These are phyloP conservation scores for Epinephelus fuscoguttatus DNA, from an alignment of 2,113 vertebrate genomes.

Conservation along the genomic window DNA sequence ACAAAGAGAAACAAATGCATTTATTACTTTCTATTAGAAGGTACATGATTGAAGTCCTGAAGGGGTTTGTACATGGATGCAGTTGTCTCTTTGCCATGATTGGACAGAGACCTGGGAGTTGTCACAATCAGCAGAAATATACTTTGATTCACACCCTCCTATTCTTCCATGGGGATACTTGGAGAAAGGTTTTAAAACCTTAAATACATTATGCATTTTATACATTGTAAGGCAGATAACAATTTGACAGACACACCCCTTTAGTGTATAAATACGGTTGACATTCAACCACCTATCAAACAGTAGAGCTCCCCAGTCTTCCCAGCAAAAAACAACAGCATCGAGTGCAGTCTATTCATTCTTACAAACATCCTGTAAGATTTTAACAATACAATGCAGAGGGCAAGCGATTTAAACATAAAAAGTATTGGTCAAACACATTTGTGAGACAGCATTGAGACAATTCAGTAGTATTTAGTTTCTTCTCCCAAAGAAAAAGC, in stretches of 20 bases:
- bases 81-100: slow-evolving; percentile 29
- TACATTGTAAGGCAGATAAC: slow-evolving; percentile 52
- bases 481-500: slow-evolving; percentile 35
- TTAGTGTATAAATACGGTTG: slow-evolving; percentile 29
- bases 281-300: slow-evolving; percentile 39
- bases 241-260: slow-evolving; percentile 21
- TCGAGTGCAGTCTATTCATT: neutral
- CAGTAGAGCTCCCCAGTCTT: slow-evolving; percentile 11
- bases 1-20: slow-evolving; percentile 72
- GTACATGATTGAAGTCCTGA: slow-evolving; percentile 79
- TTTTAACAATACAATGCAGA: slow-evolving; percentile 39
- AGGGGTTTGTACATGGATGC: slow-evolving; percentile 64
- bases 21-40: slow-evolving; percentile 80
- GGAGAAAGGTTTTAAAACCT: slow-evolving; percentile 19
- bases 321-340: slow-evolving; percentile 32
- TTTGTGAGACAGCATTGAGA: slow-evolving; percentile 38
- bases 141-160: neutral
- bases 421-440: slow-evolving; percentile 30
- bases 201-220: slow-evolving; percentile 29
- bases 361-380: slow-evolving; percentile 10
- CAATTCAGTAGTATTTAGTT: slow-evolving; percentile 68
- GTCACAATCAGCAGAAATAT: slow-evolving; percentile 37
- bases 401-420: slow-evolving; percentile 26
- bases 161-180: slow-evolving; percentile 15
- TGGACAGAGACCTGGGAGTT: slow-evolving; percentile 33